Evolutionary conservation across 2,797 vertebrate genomes (phyloP), one percentile per base, ranked within the genome.

Genomic region (Nasua narica): DNA sequence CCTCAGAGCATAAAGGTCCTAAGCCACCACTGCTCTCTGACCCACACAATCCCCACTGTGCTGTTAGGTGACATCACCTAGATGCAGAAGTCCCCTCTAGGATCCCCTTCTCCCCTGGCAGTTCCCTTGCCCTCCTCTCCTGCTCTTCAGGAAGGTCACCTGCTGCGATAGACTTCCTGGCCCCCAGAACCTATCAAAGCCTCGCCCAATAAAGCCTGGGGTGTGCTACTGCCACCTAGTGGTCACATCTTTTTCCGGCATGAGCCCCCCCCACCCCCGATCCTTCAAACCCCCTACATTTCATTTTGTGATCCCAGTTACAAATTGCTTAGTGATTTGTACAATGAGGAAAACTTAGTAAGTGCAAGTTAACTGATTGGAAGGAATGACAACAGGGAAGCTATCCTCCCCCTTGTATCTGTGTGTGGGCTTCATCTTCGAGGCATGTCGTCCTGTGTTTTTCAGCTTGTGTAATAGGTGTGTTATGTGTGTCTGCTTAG

Each of bases 311-410:
- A 9, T 14, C 23, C 46, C 32, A 25, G 67, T 23, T 14, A 72
- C 43, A 32, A 2, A 12, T 16, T n/a, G 12, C 21, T 19, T 6
- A 7, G 9, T 6, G 9, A 25, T 70, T 65, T 40, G 4, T 3
- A n/a, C 1, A 27, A 27, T 52, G 13, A 11, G 0, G 0, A 70
- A 84, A 67, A 27, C 9, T 0, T 10, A 35, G 21, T 52, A 83
- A 82, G 77, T 0, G 7, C 56, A 27, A 8, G 52, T 62, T 91
- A 84, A 93, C 54, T 74, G 37, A 7, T 1, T 2, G 19, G 43
- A 37, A 21, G 14, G 7, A 11, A 62, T 3, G 46, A 16, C 7
- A 52, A 1, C 13, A 27, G 56, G 29, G 40, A 85, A 29, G 29
- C 8, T n/a, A 29, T 1, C 12, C 14, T 52, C 12, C 25, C n/a